Evolutionary conservation across 2,888 invertebrate genomes (phyloP).

Genomic region (Dryadula phaetusa): DNA sequence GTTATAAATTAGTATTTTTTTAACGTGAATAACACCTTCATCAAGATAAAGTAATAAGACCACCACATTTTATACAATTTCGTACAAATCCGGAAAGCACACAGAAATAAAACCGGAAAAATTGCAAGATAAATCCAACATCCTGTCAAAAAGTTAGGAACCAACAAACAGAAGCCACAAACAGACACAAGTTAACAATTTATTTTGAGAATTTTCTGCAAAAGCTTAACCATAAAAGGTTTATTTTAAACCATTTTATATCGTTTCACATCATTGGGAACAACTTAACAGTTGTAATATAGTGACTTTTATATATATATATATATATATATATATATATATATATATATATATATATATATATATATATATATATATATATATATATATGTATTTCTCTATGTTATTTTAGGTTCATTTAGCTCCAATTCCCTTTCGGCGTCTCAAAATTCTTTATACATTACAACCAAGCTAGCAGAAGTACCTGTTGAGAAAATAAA

Average conservation of each 20-base stretch:
- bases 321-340: too few relatives aligned
- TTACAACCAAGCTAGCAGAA: constrained; percentile 91
- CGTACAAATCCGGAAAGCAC: constrained; percentile 35
- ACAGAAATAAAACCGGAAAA: constrained; percentile 38
- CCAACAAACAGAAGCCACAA: constrained; percentile 41
- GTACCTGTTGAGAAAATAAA: constrained; percentile 92
- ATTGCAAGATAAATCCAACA: constrained; percentile 37
- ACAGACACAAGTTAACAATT: constrained; percentile 42
- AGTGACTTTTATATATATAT: constrained; percentile 5
- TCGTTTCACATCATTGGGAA: constrained; percentile 21
- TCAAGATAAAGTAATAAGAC: constrained; percentile 7
- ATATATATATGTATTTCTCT: constrained; percentile 11
- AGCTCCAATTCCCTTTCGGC: constrained; percentile 60
- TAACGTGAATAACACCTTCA: not conserved
- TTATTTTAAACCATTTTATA: constrained; percentile 25
- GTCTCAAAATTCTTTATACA: constrained; percentile 89
- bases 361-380: too few relatives aligned
- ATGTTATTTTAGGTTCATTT: constrained; percentile 31
- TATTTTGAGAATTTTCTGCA: constrained; percentile 35
- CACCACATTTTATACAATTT: constrained; percentile 30
- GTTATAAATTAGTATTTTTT: not conserved
- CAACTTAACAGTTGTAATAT: constrained; percentile 3
- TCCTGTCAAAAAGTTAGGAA: constrained; percentile 46
- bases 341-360: too few relatives aligned
- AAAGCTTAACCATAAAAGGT: constrained; percentile 28